Evolutionary conservation across 2,888 invertebrate genomes (phyloP), one percentile per base, ranked within the genome.

Genomic region (Eristalis arbustorum): DNA sequence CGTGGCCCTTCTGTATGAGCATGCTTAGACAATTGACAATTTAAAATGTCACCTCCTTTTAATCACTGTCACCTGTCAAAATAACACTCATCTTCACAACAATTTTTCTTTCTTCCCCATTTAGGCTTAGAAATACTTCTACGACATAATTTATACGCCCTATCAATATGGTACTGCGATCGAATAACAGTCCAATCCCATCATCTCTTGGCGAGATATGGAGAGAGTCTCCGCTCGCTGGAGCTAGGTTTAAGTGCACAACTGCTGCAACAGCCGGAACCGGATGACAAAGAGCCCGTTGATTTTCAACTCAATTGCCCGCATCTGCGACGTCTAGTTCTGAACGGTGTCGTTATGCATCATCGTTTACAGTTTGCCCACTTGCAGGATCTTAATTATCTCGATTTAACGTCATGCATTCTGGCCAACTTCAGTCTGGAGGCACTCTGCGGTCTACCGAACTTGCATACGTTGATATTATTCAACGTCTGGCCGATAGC

Each of bases 131-230:
- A 94, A 88, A 94, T 95, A 71, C 93, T 98, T 18, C 93, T 96
- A 91, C 94, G 94, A 68, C 98, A 98, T 92, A 95, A 95, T 88
- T 94, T 97, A 56, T 93, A 94, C 14, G 96, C 96, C 88, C 93
- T 98, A 66, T 96, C 97, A 89, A 93, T 98, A 88, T 94, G 95
- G 77, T 95, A 96, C 89, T 97, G 97, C 91, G 94, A 94, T 87
- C 94, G 94, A 88, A 93, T 98, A 62, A 95, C 96, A 0, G 93
- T 94, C 59, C 91, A 93, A 25, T 94, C 95, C 25, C 94, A 97
- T 84, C 94, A 95, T 82, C 93, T 94, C 76, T 94, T 98, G 69
- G 96, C 96, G 89, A 93, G 93, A 76, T 94, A 96, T 91, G 95
- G 96, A 49, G 94, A 95, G 84, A 96, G 95, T 90, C 93, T 98